phyloP scores from a whole-genome alignment of 2,113 vertebrate genomes.

The Theristicus caerulescens region DNA sequence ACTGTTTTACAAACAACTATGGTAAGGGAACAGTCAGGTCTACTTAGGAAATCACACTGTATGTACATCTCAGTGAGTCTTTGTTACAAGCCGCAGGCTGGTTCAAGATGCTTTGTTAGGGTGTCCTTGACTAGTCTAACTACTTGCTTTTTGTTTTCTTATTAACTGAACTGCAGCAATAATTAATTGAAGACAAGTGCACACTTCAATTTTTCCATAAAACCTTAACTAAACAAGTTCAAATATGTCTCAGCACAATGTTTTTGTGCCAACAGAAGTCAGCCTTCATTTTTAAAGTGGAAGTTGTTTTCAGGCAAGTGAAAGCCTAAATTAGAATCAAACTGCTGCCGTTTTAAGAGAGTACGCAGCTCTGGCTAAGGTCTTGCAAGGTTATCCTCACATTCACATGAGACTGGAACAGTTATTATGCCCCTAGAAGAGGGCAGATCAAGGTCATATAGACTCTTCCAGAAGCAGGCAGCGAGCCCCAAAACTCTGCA shows the following conservation, averaged over 20 bases:
- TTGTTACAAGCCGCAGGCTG: not conserved
- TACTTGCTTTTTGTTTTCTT: not conserved
- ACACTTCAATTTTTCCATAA: not conserved
- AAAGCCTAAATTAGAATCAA: constrained; percentile 24
- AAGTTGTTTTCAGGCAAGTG: not conserved
- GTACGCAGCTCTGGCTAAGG: not conserved
- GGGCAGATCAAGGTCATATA: not conserved
- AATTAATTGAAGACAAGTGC: not conserved
- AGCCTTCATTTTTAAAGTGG: not conserved
- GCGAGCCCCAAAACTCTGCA: not conserved
- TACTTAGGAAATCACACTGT: not conserved
- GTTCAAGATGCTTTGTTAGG: not conserved
- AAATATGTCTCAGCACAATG: not conserved
- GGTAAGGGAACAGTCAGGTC: not conserved
- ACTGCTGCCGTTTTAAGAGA: not conserved
- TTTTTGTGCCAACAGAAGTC: not conserved
- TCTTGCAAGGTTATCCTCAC: not conserved
- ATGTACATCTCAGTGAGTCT: not conserved
- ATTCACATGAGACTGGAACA: not conserved
- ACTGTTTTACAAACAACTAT: not conserved
- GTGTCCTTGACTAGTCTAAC: not conserved
- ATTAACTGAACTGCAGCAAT: not conserved
- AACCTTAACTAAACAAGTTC: not conserved
- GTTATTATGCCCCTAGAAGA: not conserved
- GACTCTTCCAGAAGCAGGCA: not conserved